Evolutionary conservation across 30 jellyfish, hydroid and myxozoan species (phyloP), one percentile per base, ranked within the genome.

Genomic region (Aurelia sp.): DNA sequence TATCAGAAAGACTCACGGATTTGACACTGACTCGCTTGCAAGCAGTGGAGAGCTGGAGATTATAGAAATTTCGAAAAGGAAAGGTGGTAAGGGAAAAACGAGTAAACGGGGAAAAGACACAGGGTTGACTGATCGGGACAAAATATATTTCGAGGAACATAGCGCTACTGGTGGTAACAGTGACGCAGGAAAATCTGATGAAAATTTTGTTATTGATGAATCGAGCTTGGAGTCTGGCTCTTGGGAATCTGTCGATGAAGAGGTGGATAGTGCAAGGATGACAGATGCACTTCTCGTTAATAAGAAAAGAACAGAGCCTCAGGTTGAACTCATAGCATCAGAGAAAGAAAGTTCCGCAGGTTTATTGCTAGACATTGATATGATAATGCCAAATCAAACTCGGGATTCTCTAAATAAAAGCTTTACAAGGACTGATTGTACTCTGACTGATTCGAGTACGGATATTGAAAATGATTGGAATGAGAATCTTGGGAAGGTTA

Each of bases 401-500:
- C n/a, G 12, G 0, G 22, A 30, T 11, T 18, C 18, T n/a, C 52
- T 16, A 18, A 41, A 72, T 37, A 33, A 13, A 4, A 17, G 67
- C 48, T 40, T 44, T 48, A 8, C 48, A 5, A 61, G 61, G 6
- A 13, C 5, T 4, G n/a, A 21, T n/a, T 52, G 73, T 3, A 18
- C 78, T 16, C n/a, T 20, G 17, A 62, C 90, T 13, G 90, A 64
- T 63, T 79, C 81, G 35, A 67, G 81, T 31, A 21, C 80, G 18
- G 90, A 47, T 23, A 48, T 61, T 23, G 73, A 41, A n/a, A 61
- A 59, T 16, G 83, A 71, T 33, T 81, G 83, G 81, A 65, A 47
- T 12, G 18, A 30, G 62, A 60, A 9, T 23, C 21, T 1, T 4
- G 37, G 31, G 16, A 22, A 30, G 6, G 33, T 13, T 59, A 19